Base-by-base conservation (phyloP, 2,797 vertebrate species). In the Labroides dimidiatus region DNA sequence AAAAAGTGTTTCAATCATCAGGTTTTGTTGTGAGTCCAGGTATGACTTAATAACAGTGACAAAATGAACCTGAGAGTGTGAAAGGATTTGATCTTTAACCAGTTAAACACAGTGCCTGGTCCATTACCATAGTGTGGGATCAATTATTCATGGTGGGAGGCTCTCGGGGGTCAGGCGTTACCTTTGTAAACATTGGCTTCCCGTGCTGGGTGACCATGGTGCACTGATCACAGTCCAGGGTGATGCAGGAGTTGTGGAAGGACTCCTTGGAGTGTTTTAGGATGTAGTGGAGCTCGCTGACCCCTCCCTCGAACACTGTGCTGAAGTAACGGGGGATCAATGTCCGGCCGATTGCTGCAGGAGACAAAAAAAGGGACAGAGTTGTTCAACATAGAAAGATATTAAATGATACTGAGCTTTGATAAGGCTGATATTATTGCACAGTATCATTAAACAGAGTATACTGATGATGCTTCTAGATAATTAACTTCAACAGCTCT, bases 161-260 rank as follows among this genome's bases (percentile, higher is more conserved):
- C 54, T 78, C 70, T 61, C 59, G 1, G 58, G 67, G 87, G 84
- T 84, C 77, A 84, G 68, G 30, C 44, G 68, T 80, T 89, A 99
- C 98, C 98, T 99, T 99, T 89, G 97, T 98, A 91, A 99, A 99
- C 97, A 99, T 98, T 87, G 98, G 97, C 88, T 99, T 99, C 91
- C 98, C 97, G 44, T 99, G 97, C 92, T 99, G 98, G 65, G 97
- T 99, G 93, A 99, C 95, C 97, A 99, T 99, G 87, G 96, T 97
- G 89, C 98, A 99, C 92, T 99, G 97, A 92, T 99, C 97, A 78
- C 97, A 98, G 94, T 99, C 98, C 93, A 99, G 94, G 44, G 97
- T 98, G 95, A 99, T 99, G 92, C 96, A 98, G 84, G 97, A 97
- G 95, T 97, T 99, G 95, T 99, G 97, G 92, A 98, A 99, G 51